phyloP scores from a whole-genome alignment of 2,113 vertebrate genomes.

The Apaloderma vittatum region DNA sequence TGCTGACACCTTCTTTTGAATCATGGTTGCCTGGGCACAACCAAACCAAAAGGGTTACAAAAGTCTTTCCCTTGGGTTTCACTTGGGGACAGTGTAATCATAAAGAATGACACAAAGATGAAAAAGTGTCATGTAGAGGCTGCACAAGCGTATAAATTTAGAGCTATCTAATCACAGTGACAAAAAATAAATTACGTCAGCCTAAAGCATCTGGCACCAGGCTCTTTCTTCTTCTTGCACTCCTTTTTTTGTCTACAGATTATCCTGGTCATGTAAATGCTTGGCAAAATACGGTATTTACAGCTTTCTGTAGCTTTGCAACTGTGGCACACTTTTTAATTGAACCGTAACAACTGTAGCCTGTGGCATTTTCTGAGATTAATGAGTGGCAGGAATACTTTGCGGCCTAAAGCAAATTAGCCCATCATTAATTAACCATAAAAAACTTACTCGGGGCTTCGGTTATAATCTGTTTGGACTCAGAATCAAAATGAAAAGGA shows the following conservation, averaged over 20 bases:
- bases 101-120: not conserved
- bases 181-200: not conserved
- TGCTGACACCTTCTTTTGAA: not conserved
- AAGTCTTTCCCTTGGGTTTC: not conserved
- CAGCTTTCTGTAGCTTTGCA: not conserved
- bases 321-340: constrained; percentile 42
- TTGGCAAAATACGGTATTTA: constrained; percentile 25
- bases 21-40: not conserved
- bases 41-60: not conserved
- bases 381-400: constrained; percentile 38
- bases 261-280: not conserved
- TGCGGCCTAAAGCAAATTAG: constrained; percentile 32
- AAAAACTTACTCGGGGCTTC: constrained; percentile 34
- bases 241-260: not conserved
- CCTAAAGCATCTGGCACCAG: not conserved
- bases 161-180: not conserved
- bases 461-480: constrained; percentile 47
- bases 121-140: not conserved
- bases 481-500: constrained; percentile 13
- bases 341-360: constrained; percentile 35
- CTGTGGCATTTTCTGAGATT: constrained; percentile 43
- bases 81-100: not conserved
- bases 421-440: constrained; percentile 60
- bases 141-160: not conserved
- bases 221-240: not conserved